Conservation (phyloP, 2,113 vertebrate genomes). For the Hydropotes inermis region DNA sequence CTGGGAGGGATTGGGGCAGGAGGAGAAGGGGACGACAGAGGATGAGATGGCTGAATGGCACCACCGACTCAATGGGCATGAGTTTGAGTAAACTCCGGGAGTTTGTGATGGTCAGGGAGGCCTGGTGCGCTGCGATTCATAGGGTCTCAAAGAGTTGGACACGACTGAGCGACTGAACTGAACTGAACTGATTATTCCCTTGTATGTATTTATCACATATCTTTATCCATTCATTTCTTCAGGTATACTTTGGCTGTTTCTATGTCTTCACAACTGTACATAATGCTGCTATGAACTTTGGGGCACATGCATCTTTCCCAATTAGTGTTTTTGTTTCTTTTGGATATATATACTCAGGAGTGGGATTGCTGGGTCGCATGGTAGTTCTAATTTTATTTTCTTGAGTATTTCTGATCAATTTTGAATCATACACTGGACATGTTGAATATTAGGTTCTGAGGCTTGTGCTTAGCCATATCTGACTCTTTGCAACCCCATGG, state of each 20-base stretch:
- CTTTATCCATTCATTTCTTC: not conserved
- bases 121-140: too few relatives aligned
- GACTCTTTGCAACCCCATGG: not conserved
- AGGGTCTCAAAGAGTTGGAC: too few relatives aligned
- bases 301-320: not conserved
- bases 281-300: not conserved
- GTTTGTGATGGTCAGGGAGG: too few relatives aligned
- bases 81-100: too few relatives aligned
- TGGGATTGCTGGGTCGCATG: not conserved
- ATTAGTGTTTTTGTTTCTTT: not conserved
- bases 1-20: too few relatives aligned
- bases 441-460: not conserved
- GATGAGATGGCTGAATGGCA: too few relatives aligned
- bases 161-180: too few relatives aligned
- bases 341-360: not conserved
- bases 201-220: not conserved
- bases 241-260: not conserved
- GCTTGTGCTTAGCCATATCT: not conserved
- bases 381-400: not conserved
- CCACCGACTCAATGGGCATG: too few relatives aligned
- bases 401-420: not conserved
- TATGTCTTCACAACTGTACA: not conserved
- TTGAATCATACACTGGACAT: not conserved
- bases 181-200: not conserved
- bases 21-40: too few relatives aligned